phyloP scores from a whole-genome alignment of 2,113 vertebrate genomes.

The Chamaea fasciata region DNA sequence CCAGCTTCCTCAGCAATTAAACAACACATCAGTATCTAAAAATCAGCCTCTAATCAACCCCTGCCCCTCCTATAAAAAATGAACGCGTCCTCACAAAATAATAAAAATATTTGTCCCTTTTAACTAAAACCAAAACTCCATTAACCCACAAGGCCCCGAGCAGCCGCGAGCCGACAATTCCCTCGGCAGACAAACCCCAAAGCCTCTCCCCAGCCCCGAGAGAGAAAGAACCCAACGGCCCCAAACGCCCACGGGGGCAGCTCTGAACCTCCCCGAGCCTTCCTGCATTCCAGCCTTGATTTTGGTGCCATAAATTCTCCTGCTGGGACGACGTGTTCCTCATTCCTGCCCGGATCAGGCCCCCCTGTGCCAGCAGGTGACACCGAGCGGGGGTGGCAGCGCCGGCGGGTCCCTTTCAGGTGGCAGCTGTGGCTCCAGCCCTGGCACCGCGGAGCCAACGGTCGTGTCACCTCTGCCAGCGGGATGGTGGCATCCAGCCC shows the following conservation, averaged over 20 bases:
- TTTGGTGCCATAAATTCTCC: background rate
- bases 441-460: background rate
- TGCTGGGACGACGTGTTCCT: background rate
- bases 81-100: background rate
- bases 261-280: background rate
- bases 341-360: background rate
- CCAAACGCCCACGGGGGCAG: background rate
- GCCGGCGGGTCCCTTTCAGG: background rate
- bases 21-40: background rate
- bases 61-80: background rate
- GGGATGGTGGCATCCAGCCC: background rate
- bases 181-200: rapidly evolving
- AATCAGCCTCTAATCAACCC: background rate
- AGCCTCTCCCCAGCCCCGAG: background rate
- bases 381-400: background rate
- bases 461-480: background rate
- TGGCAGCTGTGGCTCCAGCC: background rate
- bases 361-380: background rate
- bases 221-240: too few relatives aligned
- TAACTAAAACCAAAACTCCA: background rate
- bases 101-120: too few relatives aligned
- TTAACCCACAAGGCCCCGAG: background rate
- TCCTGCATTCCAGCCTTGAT: background rate
- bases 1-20: background rate
- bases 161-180: background rate